phyloP scores from a whole-genome alignment of 2,888 invertebrate genomes.

The Perithous albicinctus region DNA sequence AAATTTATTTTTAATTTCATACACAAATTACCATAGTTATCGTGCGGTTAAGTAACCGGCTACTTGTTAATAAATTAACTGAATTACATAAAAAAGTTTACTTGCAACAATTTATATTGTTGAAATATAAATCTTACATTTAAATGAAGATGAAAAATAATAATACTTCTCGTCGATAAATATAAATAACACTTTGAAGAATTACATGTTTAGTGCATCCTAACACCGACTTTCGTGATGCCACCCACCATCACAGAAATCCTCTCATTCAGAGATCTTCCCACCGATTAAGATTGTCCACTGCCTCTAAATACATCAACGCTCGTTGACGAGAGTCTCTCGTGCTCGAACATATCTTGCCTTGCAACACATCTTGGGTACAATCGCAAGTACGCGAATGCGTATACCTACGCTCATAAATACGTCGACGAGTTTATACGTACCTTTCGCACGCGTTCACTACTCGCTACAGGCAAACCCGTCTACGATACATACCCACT shows the following conservation, averaged over 20 bases:
- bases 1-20: no score
- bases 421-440: slow-evolving; percentile 31
- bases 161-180: neutral
- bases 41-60: no score
- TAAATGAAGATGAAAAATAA: neutral
- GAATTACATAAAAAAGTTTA: no score
- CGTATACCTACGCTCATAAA: slow-evolving; percentile 22
- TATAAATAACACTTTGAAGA: slow-evolving; percentile 1
- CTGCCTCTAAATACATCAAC: slow-evolving; percentile 9
- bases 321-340: slow-evolving; percentile 2
- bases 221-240: neutral
- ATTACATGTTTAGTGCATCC: neutral
- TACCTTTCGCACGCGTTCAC: slow-evolving; percentile 33
- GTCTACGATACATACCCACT: slow-evolving; percentile 9
- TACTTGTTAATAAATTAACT: no score
- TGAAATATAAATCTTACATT: neutral
- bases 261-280: neutral
- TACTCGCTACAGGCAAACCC: slow-evolving; percentile 19
- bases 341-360: neutral
- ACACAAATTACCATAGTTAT: no score
- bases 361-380: neutral
- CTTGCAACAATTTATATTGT: no score
- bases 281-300: slow-evolving; percentile 18
- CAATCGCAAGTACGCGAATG: slow-evolving; percentile 26
- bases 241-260: slow-evolving; percentile 1